Conservation (phyloP, 1,140 invertebrate species). For the Neodiprion fabricii region DNA sequence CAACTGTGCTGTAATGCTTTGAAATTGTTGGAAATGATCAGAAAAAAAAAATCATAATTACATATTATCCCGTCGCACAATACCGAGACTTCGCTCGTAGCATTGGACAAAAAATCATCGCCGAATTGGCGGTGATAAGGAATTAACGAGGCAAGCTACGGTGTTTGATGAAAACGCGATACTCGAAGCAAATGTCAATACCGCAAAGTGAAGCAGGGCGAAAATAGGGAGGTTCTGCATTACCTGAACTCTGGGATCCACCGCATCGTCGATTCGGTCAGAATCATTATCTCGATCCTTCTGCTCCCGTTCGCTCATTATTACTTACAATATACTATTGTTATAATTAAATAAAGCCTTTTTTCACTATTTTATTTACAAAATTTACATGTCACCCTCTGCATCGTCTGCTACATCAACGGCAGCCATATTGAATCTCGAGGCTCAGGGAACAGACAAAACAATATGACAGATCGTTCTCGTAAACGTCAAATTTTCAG, state of each 20-base stretch:
- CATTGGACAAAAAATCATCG: too few relatives aligned
- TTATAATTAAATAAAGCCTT: constrained; percentile 19
- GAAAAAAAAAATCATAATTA: too few relatives aligned
- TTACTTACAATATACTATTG: constrained; percentile 46
- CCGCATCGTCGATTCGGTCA: constrained; percentile 56
- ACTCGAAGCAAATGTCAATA: neutral
- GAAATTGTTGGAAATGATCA: too few relatives aligned
- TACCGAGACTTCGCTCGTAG: too few relatives aligned
- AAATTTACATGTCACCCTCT: constrained; percentile 49
- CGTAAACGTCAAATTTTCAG: too few relatives aligned
- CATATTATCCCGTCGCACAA: too few relatives aligned
- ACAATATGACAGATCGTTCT: neutral
- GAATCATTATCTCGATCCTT: constrained; percentile 45
- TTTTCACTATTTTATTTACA: constrained; percentile 43
- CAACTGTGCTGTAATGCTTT: too few relatives aligned
- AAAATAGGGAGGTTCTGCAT: neutral
- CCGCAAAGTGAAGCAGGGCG: neutral
- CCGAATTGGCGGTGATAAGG: too few relatives aligned
- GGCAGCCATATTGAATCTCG: constrained; percentile 53
- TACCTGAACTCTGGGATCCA: constrained; percentile 64
- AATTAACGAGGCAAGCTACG: too few relatives aligned
- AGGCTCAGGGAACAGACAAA: constrained; percentile 20
- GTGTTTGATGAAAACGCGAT: too few relatives aligned
- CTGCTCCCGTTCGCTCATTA: constrained; percentile 54
- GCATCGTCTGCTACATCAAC: constrained; percentile 54